Conservation (phyloP, 2,797 vertebrate species). For the Odontamblyopus rebecca region DNA sequence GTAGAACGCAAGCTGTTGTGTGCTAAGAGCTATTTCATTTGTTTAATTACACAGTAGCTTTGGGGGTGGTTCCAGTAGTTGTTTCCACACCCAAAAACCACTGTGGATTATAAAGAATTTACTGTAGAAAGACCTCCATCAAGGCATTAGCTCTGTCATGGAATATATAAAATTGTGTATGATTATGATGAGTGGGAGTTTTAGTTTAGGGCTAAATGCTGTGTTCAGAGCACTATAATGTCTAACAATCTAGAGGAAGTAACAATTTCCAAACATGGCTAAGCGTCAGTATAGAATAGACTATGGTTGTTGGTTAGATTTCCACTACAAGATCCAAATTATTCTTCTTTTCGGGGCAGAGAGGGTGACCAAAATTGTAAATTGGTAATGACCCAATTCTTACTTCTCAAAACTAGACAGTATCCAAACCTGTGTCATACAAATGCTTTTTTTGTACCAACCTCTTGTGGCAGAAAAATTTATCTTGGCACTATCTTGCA, state of each 20-base stretch:
- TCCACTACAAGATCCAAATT: no score
- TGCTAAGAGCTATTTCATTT: conserved; percentile 6
- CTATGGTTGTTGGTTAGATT: no score
- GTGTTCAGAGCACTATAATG: neutral
- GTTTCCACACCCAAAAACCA: neutral
- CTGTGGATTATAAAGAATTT: no score
- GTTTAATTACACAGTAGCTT: conserved; percentile 3
- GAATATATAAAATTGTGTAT: neutral
- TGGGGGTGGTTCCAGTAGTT: conserved; percentile 2
- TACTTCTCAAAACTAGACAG: no score
- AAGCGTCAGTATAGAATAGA: no score
- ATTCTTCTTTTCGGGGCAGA: no score
- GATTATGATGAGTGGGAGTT: neutral
- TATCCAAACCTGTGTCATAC: no score
- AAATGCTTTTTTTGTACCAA: no score
- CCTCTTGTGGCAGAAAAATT: no score
- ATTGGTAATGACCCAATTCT: no score
- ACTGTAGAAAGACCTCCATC: neutral
- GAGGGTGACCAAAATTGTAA: no score
- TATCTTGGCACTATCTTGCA: no score
- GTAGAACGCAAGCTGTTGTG: neutral
- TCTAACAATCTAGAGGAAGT: neutral
- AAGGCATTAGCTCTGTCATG: neutral
- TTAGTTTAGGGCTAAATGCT: neutral
- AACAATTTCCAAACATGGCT: neutral